Base-by-base conservation (phyloP, 2,888 invertebrate genomes). In the Miltochrista miniata region DNA sequence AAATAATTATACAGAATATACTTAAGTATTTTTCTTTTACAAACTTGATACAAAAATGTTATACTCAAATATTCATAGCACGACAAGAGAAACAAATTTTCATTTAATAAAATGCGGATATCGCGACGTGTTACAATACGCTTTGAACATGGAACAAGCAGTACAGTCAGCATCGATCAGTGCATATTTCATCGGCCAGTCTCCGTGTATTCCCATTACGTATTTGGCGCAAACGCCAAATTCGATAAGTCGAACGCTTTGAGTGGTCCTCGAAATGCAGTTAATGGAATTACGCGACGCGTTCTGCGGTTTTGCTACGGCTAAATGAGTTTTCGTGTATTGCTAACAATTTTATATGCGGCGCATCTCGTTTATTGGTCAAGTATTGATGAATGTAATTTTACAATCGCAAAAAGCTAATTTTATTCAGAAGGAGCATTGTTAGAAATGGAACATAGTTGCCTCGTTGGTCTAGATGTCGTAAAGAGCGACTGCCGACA, bases 141-240 rank as follows among this genome's bases (percentile, higher is more conserved):
- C 12, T 14, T 14, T 14, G 14, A 7, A 7, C 36, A 10, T 36
- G 13, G 13, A 24, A 24, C 18, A 24, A 24, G 5, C 18, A 24
- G 18, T 4, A 24, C 18, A 24, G 18, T 24, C 45, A 11, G 31
- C 52, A 48, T 40, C 48, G 48, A 53, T 51, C 48, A 54, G 39
- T 61, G 53, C 55, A 64, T 70, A 64, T 66, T 70, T 67, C 55
- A 61, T 54, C 38, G 49, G 51, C 61, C 43, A 56, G 52, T 53
- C 56, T 59, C 56, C 61, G 65, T 65, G 61, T 67, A 69, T 65
- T 65, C 55, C 56, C 57, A 60, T 66, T 70, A 49, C 58, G 60
- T 72, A 75, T 79, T 81, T 77, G 74, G 71, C 69, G 67, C 72
- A 70, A 76, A 75, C 66, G 70, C 77, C 74, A 74, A 79, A 79